phyloP scores from a whole-genome alignment of 2,113 vertebrate genomes.

The Felis catus region DNA sequence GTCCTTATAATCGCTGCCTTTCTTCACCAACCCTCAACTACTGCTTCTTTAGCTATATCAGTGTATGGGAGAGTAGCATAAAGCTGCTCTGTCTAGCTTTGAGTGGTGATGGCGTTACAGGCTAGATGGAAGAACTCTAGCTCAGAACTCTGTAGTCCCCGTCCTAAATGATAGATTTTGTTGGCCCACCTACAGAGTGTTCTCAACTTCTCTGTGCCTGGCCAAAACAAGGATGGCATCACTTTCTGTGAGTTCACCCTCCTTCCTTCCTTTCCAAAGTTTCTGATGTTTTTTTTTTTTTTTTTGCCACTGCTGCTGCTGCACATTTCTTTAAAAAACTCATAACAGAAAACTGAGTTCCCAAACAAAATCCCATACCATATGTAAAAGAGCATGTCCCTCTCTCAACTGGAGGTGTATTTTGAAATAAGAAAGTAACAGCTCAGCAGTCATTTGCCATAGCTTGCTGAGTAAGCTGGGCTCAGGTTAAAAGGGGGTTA shows the following conservation, averaged over 20 bases:
- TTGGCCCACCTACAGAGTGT: slow-evolving; percentile 27
- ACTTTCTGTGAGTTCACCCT: slow-evolving; percentile 17
- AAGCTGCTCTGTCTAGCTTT: neutral
- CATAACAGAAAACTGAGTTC: slow-evolving; percentile 60
- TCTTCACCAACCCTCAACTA: neutral
- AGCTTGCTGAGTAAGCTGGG: slow-evolving; percentile 80
- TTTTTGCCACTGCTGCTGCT: neutral
- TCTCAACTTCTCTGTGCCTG: slow-evolving; percentile 34
- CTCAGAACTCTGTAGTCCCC: neutral
- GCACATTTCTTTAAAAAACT: slow-evolving; percentile 63
- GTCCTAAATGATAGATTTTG: neutral
- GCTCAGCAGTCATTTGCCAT: slow-evolving; percentile 78
- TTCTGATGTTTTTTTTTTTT: neutral
- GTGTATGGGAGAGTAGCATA: neutral
- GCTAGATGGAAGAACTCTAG: slow-evolving; percentile 3
- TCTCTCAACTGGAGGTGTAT: slow-evolving; percentile 75
- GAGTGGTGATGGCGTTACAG: neutral
- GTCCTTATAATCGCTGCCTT: neutral
- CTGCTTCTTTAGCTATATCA: neutral
- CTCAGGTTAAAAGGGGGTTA: slow-evolving; percentile 75
- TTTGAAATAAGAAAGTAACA: slow-evolving; percentile 79
- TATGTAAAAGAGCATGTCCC: slow-evolving; percentile 77
- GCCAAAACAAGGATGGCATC: slow-evolving; percentile 38
- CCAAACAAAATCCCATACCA: slow-evolving; percentile 71
- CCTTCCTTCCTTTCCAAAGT: slow-evolving; percentile 9